A percentile compares a stretch with the other conserved stretches of the same genome.
These are phyloP conservation scores for Pyrocoelia pectoralis DNA, from an alignment of 2,888 invertebrate genomes.

Conservation along the genomic window DNA sequence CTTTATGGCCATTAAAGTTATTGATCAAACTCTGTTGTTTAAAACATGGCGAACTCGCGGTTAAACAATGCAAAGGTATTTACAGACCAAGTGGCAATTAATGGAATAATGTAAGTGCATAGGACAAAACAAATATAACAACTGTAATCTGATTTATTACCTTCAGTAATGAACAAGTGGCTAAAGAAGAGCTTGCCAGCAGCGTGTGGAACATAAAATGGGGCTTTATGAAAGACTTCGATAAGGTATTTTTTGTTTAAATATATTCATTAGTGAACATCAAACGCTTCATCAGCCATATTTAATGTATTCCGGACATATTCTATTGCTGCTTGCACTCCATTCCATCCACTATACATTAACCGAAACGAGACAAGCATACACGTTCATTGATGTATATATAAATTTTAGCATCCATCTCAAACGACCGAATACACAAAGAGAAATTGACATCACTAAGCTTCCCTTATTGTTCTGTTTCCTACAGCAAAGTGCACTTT, in stretches of 20 bases:
- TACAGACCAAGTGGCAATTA: constrained; percentile 34
- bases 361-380: too few species aligned
- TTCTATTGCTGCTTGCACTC: neutral
- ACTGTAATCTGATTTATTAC: constrained; percentile 15
- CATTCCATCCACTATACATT: too few species aligned
- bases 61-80: neutral
- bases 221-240: constrained; percentile 52
- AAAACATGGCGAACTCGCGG: neutral
- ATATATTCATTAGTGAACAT: constrained; percentile 15
- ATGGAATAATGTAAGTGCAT: constrained; percentile 41
- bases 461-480: constrained; percentile 38
- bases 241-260: constrained; percentile 44
- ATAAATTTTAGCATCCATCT: constrained; percentile 14
- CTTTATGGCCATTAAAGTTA: neutral
- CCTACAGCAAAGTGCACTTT: constrained; percentile 33
- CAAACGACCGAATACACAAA: constrained; percentile 36
- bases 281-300: neutral
- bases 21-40: neutral
- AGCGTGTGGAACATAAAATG: constrained; percentile 52
- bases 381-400: neutral
- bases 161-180: constrained; percentile 53
- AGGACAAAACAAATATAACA: constrained; percentile 3
- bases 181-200: constrained; percentile 49
- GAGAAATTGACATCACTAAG: constrained; percentile 45
- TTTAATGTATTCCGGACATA: neutral